These are phyloP conservation scores for Drosophila recens DNA, from an alignment of 2,888 invertebrate genomes.

Conservation along the genomic window DNA sequence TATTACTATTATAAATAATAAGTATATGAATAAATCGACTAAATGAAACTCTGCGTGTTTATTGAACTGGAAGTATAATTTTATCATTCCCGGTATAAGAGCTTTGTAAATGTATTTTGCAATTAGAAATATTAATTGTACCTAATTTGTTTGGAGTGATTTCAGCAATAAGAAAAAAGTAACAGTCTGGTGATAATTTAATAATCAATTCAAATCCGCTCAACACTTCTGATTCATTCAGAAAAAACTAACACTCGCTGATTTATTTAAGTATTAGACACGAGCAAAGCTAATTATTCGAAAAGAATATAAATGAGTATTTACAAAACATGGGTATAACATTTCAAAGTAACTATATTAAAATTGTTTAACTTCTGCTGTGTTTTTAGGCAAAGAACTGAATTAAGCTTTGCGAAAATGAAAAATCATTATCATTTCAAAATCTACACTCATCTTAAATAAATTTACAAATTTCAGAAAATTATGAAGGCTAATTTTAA, in stretches of 20 bases:
- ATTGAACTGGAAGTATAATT: conserved; percentile 30
- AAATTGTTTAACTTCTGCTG: too few species aligned
- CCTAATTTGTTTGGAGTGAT: not conserved
- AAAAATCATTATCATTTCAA: too few species aligned
- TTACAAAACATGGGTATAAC: too few species aligned
- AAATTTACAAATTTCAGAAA: not conserved
- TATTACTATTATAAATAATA: conserved; percentile 13
- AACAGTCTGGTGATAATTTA: conserved; percentile 5
- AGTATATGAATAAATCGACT: not conserved
- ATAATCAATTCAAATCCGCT: not conserved
- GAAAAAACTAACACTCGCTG: not conserved
- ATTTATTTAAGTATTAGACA: not conserved
- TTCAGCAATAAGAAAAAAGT: not conserved
- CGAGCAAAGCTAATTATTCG: not conserved
- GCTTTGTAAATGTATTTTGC: not conserved
- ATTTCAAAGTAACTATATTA: too few species aligned
- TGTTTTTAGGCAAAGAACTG: too few species aligned
- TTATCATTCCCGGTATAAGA: conserved; percentile 6
- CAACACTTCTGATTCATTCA: not conserved
- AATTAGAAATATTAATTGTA: conserved; percentile 11
- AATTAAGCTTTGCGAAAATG: too few species aligned
- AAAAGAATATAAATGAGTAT: too few species aligned
- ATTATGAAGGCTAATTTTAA: not conserved
- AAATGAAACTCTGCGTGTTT: conserved; percentile 26
- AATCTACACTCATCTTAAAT: too few species aligned